A percentile compares a stretch with the other conserved stretches of the same genome.
phyloP scores from a whole-genome alignment of 1,140 invertebrate genomes.

The Venustaconcha ellipsiformis region DNA sequence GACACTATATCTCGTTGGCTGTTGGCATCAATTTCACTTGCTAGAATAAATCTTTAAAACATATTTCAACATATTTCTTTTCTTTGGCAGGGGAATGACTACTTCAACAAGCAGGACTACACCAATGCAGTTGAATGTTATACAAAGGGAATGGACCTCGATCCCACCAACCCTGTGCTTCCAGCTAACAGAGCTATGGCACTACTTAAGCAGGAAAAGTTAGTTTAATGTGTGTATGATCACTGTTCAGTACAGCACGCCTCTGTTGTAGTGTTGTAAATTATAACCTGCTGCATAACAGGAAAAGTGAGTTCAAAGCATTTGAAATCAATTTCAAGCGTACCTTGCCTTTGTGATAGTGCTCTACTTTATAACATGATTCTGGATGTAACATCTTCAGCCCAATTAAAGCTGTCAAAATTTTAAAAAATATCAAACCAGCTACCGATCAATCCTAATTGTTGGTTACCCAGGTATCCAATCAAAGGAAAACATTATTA shows the following conservation, averaged over 20 bases:
- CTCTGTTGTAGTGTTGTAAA: neutral
- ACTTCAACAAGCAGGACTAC: conserved; percentile 83
- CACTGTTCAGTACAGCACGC: neutral
- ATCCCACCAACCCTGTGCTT: conserved; percentile 83
- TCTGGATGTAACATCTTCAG: no score
- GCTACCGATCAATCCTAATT: no score
- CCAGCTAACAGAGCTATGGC: conserved; percentile 91
- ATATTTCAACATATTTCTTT: neutral
- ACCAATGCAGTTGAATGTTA: conserved; percentile 85
- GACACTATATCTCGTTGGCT: no score
- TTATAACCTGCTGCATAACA: neutral
- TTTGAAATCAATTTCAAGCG: rapidly evolving
- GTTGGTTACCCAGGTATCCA: no score
- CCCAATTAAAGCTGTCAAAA: no score
- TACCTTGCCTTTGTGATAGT: no score
- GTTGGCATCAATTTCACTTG: no score
- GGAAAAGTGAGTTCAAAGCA: no score
- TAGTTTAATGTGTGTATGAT: conserved; percentile 48
- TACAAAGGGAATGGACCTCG: conserved; percentile 80
- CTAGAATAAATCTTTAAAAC: no score
- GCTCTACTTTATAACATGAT: no score
- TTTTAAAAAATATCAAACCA: no score
- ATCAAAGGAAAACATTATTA: no score
- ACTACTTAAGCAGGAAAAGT: conserved; percentile 87
- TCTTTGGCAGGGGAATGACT: conserved; percentile 80